Conservation (phyloP, 53 echinoderm and acorn worm species). For the Temnopleurus reevesii region DNA sequence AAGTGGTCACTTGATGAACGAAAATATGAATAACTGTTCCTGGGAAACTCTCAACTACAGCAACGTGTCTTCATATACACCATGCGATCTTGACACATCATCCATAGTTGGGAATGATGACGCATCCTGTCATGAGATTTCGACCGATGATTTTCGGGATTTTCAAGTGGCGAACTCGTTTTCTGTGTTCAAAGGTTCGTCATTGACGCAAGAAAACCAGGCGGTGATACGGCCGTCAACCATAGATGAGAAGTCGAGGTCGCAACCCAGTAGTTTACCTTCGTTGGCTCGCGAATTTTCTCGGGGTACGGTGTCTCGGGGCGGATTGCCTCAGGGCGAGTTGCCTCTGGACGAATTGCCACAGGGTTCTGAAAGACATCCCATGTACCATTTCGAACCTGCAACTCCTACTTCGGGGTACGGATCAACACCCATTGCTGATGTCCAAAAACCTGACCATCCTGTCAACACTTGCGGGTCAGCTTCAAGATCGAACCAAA, state of each 20-base stretch:
- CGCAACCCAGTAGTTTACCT: not conserved
- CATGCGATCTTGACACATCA: not conserved
- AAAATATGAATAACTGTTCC: conserved; percentile 22
- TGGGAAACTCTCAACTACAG: conserved; percentile 23
- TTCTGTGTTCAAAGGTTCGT: conserved; percentile 26
- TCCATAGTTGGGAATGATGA: conserved; percentile 43
- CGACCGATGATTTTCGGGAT: conserved; percentile 27
- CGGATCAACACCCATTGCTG: not conserved
- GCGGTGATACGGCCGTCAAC: not conserved
- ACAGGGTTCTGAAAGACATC: not conserved
- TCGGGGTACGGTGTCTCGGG: no score
- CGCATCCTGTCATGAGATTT: conserved; percentile 36
- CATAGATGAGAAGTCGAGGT: not conserved
- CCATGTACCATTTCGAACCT: conserved; percentile 5
- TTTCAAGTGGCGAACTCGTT: conserved; percentile 40
- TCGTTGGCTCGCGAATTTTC: no score
- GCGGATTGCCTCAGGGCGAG: no score
- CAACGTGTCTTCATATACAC: not conserved
- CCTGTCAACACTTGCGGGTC: not conserved
- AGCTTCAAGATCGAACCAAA: not conserved
- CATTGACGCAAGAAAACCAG: not conserved
- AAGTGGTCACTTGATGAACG: not conserved
- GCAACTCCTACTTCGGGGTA: not conserved
- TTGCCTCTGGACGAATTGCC: not conserved
- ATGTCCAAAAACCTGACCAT: not conserved